These are phyloP conservation scores for Orchestes rusci DNA, from an alignment of 2,888 invertebrate species.

Conservation along the genomic window DNA sequence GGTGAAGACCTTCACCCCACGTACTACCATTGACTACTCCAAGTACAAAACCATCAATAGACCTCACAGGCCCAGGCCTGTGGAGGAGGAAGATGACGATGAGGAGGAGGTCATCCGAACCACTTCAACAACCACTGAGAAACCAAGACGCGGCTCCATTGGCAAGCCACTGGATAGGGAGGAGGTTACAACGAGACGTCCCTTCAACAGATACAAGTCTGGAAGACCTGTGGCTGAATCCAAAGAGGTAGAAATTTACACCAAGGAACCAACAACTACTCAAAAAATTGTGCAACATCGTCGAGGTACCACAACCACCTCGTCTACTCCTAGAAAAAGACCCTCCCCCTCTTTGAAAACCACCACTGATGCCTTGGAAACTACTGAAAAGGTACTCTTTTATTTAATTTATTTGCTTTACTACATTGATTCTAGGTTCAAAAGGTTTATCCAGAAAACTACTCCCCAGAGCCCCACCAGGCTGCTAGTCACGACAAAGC, in stretches of 20 bases:
- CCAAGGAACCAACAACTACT: conserved; percentile 15
- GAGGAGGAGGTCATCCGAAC: conserved; percentile 2
- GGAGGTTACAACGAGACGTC: no score
- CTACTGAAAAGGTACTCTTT: conserved; percentile 10
- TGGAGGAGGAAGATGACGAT: background rate
- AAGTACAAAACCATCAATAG: conserved; percentile 42
- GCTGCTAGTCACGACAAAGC: conserved; percentile 22
- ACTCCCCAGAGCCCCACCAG: conserved; percentile 12
- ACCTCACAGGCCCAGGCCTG: conserved; percentile 14
- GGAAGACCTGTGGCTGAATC: no score
- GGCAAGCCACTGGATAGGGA: no score
- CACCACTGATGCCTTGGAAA: conserved; percentile 15
- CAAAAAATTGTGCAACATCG: conserved; percentile 9
- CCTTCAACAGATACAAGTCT: no score
- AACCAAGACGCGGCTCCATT: no score
- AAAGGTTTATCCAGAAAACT: conserved; percentile 15
- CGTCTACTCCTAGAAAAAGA: conserved; percentile 7
- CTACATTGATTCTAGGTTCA: conserved; percentile 16
- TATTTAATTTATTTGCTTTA: no score
- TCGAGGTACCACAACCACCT: conserved; percentile 3
- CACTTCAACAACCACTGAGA: no score
- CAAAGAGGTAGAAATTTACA: no score
- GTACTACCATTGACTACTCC: conserved; percentile 39
- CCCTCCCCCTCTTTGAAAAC: conserved; percentile 8
- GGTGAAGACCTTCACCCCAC: conserved; percentile 36